Evolutionary conservation across 2,797 vertebrate genomes (phyloP).

Genomic region (Rhinella marina): DNA sequence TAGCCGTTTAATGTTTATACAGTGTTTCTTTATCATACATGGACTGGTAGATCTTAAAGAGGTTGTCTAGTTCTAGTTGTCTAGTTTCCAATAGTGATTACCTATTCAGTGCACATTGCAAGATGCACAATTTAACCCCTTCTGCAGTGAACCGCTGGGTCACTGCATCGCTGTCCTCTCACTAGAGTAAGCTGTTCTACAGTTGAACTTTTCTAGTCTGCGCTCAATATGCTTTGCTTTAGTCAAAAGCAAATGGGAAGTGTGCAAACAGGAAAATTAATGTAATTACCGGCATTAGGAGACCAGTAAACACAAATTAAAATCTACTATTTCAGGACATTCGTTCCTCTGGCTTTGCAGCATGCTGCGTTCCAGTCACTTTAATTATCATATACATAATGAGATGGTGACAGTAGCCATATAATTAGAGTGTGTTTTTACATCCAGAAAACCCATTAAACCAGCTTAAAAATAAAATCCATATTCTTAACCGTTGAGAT

Average conservation of each 20-base stretch:
- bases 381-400: constrained; percentile 32
- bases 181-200: background rate
- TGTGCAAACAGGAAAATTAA: constrained; percentile 9
- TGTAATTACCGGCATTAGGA: constrained; percentile 9
- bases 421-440: constrained; percentile 4
- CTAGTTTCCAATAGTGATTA: no score
- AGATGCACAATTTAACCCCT: no score
- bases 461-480: background rate
- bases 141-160: no score
- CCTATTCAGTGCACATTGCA: no score
- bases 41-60: no score
- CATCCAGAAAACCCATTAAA: background rate
- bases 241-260: background rate
- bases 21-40: no score
- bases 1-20: no score
- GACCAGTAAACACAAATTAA: background rate
- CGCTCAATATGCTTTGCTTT: background rate
- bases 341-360: background rate
- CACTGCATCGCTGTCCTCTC: background rate
- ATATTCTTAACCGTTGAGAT: constrained; percentile 1
- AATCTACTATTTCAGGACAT: constrained; percentile 2
- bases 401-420: background rate
- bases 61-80: no score
- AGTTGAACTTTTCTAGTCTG: background rate
- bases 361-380: background rate